These are phyloP conservation scores for Gryon sp. DNA, from an alignment of 1,140 invertebrate species.

Conservation along the genomic window DNA sequence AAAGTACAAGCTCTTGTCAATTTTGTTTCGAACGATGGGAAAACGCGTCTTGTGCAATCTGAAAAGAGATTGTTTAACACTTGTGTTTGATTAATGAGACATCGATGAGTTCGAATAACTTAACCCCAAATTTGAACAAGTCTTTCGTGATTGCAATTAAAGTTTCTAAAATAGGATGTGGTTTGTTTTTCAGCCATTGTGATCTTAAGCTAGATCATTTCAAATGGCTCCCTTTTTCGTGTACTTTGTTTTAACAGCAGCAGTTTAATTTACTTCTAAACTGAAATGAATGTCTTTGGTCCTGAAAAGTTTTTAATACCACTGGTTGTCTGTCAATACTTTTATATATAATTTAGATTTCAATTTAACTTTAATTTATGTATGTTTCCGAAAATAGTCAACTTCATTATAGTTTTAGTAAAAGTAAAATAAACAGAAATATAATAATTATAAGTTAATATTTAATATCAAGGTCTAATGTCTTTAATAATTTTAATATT, in stretches of 20 bases:
- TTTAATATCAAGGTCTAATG: too few species aligned
- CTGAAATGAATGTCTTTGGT: too few species aligned
- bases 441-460: too few species aligned
- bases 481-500: too few species aligned
- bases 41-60: constrained; percentile 24
- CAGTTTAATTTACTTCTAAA: too few species aligned
- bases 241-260: not conserved
- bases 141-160: not conserved
- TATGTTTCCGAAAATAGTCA: too few species aligned
- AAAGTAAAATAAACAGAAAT: too few species aligned
- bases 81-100: constrained; percentile 48
- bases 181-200: not conserved
- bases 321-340: too few species aligned
- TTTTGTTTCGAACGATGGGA: constrained; percentile 47
- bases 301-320: too few species aligned
- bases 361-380: too few species aligned
- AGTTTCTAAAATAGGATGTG: not conserved
- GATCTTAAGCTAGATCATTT: not conserved
- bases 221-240: not conserved
- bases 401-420: too few species aligned
- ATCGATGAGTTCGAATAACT: constrained; percentile 26
- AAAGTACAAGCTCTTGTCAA: constrained; percentile 30
- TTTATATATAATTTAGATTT: too few species aligned
- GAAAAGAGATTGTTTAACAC: constrained; percentile 41
- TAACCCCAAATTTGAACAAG: not conserved